Base-by-base conservation (phyloP, 2,113 vertebrate genomes). In the Anguilla rostrata region DNA sequence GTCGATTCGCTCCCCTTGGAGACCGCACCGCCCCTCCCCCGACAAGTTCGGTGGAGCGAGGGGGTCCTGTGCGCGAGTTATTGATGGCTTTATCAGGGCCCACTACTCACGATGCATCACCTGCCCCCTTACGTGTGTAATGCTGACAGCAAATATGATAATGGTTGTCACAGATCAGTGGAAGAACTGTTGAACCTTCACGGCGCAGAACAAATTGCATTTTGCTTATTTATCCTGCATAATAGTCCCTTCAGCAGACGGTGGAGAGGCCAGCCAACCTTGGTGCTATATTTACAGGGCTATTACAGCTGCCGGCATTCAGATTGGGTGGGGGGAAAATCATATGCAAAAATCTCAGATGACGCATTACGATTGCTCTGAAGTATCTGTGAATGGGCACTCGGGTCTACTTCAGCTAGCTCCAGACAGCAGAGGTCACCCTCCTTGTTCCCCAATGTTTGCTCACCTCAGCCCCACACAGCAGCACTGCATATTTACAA, bases 101-200 rank as follows among this genome's bases (percentile, higher is more conserved):
- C 93, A 90, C 93, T 91, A 93, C 93, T 94, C 91, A 95, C 87
- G 88, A 91, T 93, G 91, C 93, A 96, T 96, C 95, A 95, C 94
- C 93, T 92, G 93, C 94, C 94, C 95, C 91, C 93, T 95, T 95
- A 92, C 89, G 93, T 96, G 94, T 95, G 93, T 95, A 95, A 96
- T 93, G 92, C 92, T 95, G 96, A 96, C 96, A 96, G 95, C 95
- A 92, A 94, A 95, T 96, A 96, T 96, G 95, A 96, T 96, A 96
- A 97, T 95, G 92, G 93, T 93, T 94, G 94, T 96, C 95, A 95
- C 95, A 96, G 95, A 94, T 95, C 95, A 95, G 94, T 92, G 94
- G 90, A 90, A 94, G 91, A 96, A 92, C 94, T 93, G 93, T 91
- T 94, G 92, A 94, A 93, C 94, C 94, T 94, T 95, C 94, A 94